Base-by-base conservation (phyloP, 2,797 vertebrate genomes). In the Chromobotia macracanthus region DNA sequence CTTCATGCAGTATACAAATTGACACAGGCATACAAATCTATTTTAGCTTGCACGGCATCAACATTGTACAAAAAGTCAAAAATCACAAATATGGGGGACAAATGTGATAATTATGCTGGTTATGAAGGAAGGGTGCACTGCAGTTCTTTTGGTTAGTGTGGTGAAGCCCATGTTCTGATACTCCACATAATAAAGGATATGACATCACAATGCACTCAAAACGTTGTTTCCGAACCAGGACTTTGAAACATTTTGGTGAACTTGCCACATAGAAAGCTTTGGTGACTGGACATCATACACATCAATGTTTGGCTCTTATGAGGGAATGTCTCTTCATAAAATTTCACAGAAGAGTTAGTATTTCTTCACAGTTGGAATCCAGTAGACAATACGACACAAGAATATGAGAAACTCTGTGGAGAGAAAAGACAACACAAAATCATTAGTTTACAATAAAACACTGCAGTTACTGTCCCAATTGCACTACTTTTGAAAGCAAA, bases 331-430 rank as follows among this genome's bases (percentile, higher is more conserved):
- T 82, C 53, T 80, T 82, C 35, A 58, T 81, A 50, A 75, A 73
- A 81, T 86, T 84, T 83, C 83, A 86, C 82, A 88, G 86, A 82
- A 88, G 80, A 81, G 86, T 85, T 77, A 79, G 87, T 83, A 83
- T 83, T 88, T 91, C 90, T 91, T 93, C 92, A 92, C 92, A 93
- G 91, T 90, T 86, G 87, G 88, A 91, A 88, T 92, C 91, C 89
- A 91, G 91, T 87, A 86, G 89, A 91, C 89, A 87, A 91, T 86
- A 89, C 48, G 19, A 64, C 68, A 35, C 67, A 19, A 48, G 82
- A 84, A 90, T 86, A 89, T 75, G 28, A 85, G 80, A 87, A 86
- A 84, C 89, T 90, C 94, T 94, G 88, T 79, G 72, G 79, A 80
- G 60, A 81, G 46, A 87, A n/a, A 69, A 84, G 48, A 80, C 15